phyloP scores from a whole-genome alignment of 1,140 invertebrate genomes.

The Cepaea nemoralis region DNA sequence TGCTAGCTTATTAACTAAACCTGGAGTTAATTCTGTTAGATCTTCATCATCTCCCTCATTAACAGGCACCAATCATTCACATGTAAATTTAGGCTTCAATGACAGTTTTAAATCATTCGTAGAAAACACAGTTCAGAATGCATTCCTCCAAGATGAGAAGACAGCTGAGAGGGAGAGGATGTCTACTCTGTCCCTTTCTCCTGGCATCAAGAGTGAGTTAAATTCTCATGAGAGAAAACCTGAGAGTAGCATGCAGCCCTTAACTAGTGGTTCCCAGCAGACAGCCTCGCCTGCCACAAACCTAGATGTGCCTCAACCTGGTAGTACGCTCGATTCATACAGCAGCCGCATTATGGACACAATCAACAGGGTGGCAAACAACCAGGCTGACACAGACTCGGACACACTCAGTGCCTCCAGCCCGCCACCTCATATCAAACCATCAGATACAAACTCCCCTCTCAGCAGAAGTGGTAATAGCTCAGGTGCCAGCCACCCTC shows the following conservation, averaged over 20 bases:
- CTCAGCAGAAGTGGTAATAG: constrained; percentile 37
- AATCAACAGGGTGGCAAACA: constrained; percentile 69
- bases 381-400: constrained; percentile 68
- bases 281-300: constrained; percentile 34
- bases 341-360: constrained; percentile 57
- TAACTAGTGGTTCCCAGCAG: constrained; percentile 33
- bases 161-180: constrained; percentile 14
- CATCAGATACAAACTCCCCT: constrained; percentile 35
- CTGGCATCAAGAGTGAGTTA: background rate
- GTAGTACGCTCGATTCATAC: constrained; percentile 12
- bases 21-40: constrained; percentile 68
- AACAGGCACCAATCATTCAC: constrained; percentile 73
- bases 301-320: constrained; percentile 3
- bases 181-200: too few relatives aligned
- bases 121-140: constrained; percentile 69
- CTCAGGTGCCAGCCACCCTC: constrained; percentile 73
- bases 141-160: constrained; percentile 65
- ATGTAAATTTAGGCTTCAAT: constrained; percentile 57
- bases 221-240: constrained; percentile 1
- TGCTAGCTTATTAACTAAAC: constrained; percentile 39
- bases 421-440: constrained; percentile 64
- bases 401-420: constrained; percentile 71
- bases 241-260: background rate
- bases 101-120: constrained; percentile 72
- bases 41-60: constrained; percentile 69